Evolutionary conservation across 2,888 invertebrate genomes (phyloP).

Genomic region (Ecdyonurus torrentis): DNA sequence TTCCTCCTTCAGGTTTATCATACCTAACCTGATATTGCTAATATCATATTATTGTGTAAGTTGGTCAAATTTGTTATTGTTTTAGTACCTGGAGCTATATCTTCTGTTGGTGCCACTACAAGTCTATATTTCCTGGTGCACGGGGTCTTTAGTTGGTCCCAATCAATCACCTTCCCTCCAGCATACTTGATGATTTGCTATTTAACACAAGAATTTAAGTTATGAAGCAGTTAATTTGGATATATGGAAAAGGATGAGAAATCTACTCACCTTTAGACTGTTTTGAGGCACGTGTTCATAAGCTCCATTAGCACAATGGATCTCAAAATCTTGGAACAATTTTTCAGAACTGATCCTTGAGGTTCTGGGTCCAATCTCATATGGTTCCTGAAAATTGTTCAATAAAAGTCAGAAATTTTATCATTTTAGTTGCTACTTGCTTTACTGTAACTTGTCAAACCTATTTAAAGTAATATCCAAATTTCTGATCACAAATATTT

Average conservation of each 20-base stretch:
- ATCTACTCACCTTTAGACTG: not conserved
- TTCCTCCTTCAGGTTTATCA: no score
- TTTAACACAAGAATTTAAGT: not conserved
- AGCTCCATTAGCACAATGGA: not conserved
- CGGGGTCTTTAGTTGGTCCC: not conserved
- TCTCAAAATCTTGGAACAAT: not conserved
- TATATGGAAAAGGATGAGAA: no score
- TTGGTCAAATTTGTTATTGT: no score
- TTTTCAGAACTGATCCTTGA: not conserved
- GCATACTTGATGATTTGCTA: not conserved
- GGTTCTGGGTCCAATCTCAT: no score
- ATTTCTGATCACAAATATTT: no score
- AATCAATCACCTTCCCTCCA: not conserved
- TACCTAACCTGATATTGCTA: no score
- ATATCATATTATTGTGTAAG: no score
- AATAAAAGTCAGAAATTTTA: no score
- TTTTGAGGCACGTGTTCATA: not conserved
- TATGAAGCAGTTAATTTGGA: not conserved
- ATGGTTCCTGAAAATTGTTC: no score
- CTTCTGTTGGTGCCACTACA: not conserved
- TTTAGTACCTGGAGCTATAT: not conserved
- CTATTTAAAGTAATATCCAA: no score
- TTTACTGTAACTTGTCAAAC: no score
- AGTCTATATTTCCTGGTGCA: not conserved
- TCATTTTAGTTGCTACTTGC: no score